Conservation (phyloP, 2,888 invertebrate genomes). For the Acanthosepion esculentum region DNA sequence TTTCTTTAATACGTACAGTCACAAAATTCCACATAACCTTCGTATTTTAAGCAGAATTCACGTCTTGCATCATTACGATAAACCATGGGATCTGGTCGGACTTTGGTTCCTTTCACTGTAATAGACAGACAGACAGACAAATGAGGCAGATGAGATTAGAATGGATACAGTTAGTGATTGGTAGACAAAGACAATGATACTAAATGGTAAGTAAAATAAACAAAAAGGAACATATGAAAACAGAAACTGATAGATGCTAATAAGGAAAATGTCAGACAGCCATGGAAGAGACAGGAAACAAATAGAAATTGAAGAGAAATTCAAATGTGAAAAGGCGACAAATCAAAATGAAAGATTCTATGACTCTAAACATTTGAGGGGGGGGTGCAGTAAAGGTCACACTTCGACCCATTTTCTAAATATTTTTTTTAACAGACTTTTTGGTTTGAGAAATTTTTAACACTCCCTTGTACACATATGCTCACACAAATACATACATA, state of each 20-base stretch:
- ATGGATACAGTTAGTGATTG: background rate
- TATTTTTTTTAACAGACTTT: too few relatives aligned
- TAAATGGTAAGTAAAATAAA: background rate
- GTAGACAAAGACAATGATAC: background rate
- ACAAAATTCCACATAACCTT: constrained; percentile 76
- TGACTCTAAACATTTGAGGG: too few relatives aligned
- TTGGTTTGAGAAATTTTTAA: too few relatives aligned
- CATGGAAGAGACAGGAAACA: background rate
- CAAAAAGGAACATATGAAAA: background rate
- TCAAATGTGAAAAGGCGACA: too few relatives aligned
- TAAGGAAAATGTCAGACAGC: background rate
- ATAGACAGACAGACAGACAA: constrained; percentile 40
- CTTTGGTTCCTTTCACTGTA: constrained; percentile 68
- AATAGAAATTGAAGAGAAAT: background rate
- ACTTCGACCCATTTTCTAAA: too few relatives aligned
- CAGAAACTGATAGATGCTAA: background rate
- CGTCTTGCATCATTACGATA: constrained; percentile 74
- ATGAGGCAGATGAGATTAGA: constrained; percentile 8
- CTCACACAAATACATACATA: too few relatives aligned
- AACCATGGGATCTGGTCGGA: constrained; percentile 73
- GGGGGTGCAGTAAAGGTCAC: too few relatives aligned
- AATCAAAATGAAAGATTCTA: too few relatives aligned
- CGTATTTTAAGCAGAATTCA: constrained; percentile 76
- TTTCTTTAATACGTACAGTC: constrained; percentile 64
- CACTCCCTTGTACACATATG: too few relatives aligned